Evolutionary conservation across 2,113 vertebrate genomes (phyloP).

Genomic region (Chunga burmeisteri): DNA sequence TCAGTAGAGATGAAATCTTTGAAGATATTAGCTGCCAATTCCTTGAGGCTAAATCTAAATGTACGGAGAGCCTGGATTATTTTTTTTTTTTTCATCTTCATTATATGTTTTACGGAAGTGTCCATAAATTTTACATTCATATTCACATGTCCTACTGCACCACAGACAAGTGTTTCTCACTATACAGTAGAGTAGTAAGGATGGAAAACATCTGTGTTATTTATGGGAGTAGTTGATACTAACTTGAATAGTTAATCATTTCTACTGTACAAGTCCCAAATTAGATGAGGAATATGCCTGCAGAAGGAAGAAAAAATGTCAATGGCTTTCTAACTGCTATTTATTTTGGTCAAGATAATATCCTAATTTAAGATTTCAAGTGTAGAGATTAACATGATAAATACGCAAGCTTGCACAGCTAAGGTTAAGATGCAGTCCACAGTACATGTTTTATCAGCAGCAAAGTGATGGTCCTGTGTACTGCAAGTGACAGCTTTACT

Average conservation of each 20-base stretch:
- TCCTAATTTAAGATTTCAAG: slow-evolving; percentile 6
- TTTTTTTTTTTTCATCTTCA: not conserved
- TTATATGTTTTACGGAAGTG: not conserved
- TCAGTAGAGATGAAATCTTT: not conserved
- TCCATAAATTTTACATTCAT: not conserved
- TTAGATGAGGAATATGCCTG: not conserved
- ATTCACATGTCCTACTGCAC: slow-evolving; percentile 16
- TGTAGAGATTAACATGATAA: not conserved
- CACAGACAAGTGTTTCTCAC: not conserved
- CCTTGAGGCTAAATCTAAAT: not conserved
- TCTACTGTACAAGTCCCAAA: not conserved
- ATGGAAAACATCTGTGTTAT: not conserved
- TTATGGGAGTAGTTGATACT: not conserved
- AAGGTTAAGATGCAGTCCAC: not conserved
- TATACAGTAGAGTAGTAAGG: not conserved
- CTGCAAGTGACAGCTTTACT: not conserved
- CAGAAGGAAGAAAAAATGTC: not conserved
- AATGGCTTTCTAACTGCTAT: not conserved
- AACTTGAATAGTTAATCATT: not conserved
- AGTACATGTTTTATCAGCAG: not conserved
- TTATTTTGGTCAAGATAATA: slow-evolving; percentile 35
- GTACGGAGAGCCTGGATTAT: not conserved
- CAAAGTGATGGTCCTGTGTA: not conserved
- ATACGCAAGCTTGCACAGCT: not conserved
- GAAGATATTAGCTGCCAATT: not conserved